Percentiles rank a stretch among this genome's conserved stretches.
These are phyloP conservation scores for Leucopternis melanops DNA, from an alignment of 2,113 vertebrate species.

Conservation along the genomic window DNA sequence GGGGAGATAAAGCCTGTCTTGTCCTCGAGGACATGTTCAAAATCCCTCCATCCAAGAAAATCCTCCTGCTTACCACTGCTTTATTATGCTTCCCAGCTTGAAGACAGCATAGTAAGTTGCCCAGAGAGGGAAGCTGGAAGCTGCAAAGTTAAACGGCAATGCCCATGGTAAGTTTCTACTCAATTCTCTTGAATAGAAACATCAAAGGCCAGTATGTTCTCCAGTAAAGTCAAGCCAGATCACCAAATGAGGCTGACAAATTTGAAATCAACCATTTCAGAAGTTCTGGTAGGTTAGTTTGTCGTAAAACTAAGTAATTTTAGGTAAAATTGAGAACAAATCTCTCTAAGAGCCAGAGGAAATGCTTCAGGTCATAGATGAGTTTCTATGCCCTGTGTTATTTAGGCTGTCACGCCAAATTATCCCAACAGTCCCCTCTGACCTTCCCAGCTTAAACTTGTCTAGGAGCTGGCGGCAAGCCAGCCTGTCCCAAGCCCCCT, in stretches of 20 bases:
- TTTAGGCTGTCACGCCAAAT: background rate
- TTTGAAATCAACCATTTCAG: background rate
- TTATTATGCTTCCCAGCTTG: background rate
- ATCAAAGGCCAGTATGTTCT: background rate
- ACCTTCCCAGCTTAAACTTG: background rate
- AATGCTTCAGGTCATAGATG: background rate
- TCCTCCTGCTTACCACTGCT: background rate
- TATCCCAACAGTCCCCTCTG: background rate
- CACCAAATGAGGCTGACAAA: background rate
- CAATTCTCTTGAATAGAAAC: background rate
- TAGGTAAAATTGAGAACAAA: background rate
- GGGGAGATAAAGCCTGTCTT: background rate
- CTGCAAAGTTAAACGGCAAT: background rate
- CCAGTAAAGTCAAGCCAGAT: background rate
- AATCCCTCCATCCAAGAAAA: background rate
- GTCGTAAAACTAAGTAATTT: background rate
- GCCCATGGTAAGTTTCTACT: background rate
- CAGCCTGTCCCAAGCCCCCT: background rate
- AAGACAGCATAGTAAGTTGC: background rate
- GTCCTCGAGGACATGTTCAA: background rate
- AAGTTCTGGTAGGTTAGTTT: background rate
- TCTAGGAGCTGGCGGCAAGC: accelerated
- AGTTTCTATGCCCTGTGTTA: background rate
- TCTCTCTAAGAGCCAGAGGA: background rate
- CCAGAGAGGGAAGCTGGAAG: background rate